These are phyloP conservation scores for Chymomyza fuscimana DNA, from an alignment of 2,888 invertebrate genomes.

Conservation along the genomic window DNA sequence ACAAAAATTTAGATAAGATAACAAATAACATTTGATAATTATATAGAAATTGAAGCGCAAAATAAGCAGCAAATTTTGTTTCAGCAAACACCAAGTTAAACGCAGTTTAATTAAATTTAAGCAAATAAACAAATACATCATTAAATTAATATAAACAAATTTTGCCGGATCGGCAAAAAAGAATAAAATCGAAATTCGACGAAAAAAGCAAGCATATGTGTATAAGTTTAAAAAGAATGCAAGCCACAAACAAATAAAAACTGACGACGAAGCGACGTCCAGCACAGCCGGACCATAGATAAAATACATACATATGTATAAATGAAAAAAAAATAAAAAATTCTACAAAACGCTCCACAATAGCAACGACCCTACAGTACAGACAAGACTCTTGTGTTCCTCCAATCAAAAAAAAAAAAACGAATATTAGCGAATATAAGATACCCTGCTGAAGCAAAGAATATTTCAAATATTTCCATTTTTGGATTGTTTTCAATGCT, in stretches of 20 bases:
- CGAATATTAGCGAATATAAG: not conserved
- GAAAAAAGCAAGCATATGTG: not conserved
- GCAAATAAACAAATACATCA: not conserved
- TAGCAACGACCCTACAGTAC: slow-evolving; percentile 55
- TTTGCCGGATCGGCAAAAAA: slow-evolving; percentile 33
- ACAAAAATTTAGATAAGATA: not conserved
- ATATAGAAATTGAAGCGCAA: not conserved
- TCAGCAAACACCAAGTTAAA: not conserved
- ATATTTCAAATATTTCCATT: too few relatives aligned
- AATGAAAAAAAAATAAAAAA: slow-evolving; percentile 2
- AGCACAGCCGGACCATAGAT: not conserved
- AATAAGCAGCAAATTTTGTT: slow-evolving; percentile 31
- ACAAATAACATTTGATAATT: slow-evolving; percentile 2
- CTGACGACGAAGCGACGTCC: not conserved
- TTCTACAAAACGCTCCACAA: slow-evolving; percentile 23
- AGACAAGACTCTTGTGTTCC: not conserved
- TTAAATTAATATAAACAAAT: not conserved
- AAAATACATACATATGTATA: slow-evolving; percentile 14
- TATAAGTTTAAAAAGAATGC: not conserved
- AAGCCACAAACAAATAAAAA: not conserved
- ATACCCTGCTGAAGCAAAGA: not conserved
- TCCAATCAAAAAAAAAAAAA: not conserved
- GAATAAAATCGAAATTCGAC: slow-evolving; percentile 38
- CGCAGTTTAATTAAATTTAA: not conserved
- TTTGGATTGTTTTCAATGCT: too few relatives aligned